These are phyloP conservation scores for Hymenochirus boettgeri DNA, from an alignment of 2,113 vertebrate genomes.

Conservation along the genomic window DNA sequence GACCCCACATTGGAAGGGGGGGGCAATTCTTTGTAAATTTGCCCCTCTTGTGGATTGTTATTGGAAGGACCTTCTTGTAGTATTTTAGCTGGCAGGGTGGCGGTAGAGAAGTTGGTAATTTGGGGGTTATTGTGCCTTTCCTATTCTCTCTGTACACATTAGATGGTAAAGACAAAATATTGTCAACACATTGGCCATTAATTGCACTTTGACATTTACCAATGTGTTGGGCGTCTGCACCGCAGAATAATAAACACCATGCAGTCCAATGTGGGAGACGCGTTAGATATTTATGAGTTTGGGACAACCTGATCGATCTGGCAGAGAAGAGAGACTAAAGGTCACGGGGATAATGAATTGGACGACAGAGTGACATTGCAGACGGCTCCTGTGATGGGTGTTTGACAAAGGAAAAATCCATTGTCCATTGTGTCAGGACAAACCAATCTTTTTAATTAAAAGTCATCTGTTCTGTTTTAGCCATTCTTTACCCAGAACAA, in stretches of 20 bases:
- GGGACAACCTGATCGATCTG: constrained; percentile 8
- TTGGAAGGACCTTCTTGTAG: too few species aligned
- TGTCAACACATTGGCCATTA: too few species aligned
- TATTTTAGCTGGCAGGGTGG: too few species aligned
- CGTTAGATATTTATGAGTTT: constrained; percentile 21
- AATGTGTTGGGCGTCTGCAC: too few species aligned
- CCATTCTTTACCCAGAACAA: too few species aligned
- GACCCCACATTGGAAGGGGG: too few species aligned
- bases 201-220: neutral
- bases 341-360: constrained; percentile 28
- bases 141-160: too few species aligned
- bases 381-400: constrained; percentile 20
- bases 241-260: neutral
- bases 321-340: constrained; percentile 9
- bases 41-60: too few species aligned
- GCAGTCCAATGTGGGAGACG: neutral
- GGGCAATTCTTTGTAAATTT: too few species aligned
- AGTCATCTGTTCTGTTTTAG: neutral
- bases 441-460: neutral
- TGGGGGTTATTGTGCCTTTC: too few species aligned
- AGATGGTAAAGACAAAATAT: too few species aligned
- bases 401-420: neutral
- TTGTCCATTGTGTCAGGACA: neutral
- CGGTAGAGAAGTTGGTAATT: too few species aligned
- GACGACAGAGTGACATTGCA: neutral